Base-by-base conservation (phyloP, 2,113 vertebrate genomes). In the Thermophis baileyi region DNA sequence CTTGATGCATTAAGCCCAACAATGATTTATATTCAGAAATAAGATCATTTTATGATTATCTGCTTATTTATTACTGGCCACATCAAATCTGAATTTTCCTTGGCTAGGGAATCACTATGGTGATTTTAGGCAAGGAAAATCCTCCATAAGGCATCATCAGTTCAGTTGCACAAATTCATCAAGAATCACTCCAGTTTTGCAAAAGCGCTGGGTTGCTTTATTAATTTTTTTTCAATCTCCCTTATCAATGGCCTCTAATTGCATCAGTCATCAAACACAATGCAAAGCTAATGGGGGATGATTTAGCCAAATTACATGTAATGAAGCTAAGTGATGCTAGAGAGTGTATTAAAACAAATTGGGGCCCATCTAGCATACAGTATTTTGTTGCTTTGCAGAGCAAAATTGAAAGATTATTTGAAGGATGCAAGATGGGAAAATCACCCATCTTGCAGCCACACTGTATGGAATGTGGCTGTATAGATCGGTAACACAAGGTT, bases 341-440 rank as follows among this genome's bases (percentile, higher is more conserved):
- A 57, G 93, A 96, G 69, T 85, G 49, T 94, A 93, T 95, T 94
- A 94, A 95, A 95, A 94, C 86, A 96, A 95, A 96, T 96, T 91
- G 95, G 60, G 54, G 85, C 74, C 92, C 11, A 46, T 14, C 0
- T 90, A 95, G 30, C 86, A 89, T 5, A n/a, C n/a, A n/a, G n/a
- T n/a, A 1, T 94, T 95, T 93, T 91, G 57, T 85, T 94, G 89
- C 86, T 60, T 85, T 94, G 88, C 88, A 55, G 0, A 0, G 24
- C 54, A 87, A 93, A 74, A 93, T 93, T 53, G 16, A 54, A 93
- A 91, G 92, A 25, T 85, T 93, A 90, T 94, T 92, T 3, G 93
- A 95, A 90, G 55, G 14, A 93, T 57, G 60, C 46, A 89, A 93
- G 94, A 93, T 63, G 91, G 93, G 85, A 94, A 96, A 88, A 12